Percentiles rank a stretch among this genome's conserved stretches.
phyloP scores from a whole-genome alignment of 2,888 invertebrate species.

The Calliopum simillimum region DNA sequence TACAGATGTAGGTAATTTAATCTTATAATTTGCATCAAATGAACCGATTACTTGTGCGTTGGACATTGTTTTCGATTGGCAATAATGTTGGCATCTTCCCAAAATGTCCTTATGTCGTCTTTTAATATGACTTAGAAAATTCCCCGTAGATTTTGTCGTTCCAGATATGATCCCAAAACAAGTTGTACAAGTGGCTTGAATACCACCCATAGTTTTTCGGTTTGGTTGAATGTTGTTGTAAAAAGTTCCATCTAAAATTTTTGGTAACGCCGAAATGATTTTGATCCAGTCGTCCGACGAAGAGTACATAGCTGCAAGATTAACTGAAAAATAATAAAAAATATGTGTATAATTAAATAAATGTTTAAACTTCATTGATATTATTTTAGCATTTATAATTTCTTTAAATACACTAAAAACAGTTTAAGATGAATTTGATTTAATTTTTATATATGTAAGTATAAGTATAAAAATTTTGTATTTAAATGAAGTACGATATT shows the following conservation, averaged over 20 bases:
- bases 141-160: slow-evolving; percentile 62
- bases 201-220: slow-evolving; percentile 60
- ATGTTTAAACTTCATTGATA: background rate
- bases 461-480: slow-evolving; percentile 16
- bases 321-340: slow-evolving; percentile 27
- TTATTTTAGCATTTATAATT: too few species aligned
- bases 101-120: slow-evolving; percentile 59
- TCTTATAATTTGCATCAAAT: slow-evolving; percentile 29
- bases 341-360: background rate
- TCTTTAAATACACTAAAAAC: background rate
- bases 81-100: slow-evolving; percentile 57
- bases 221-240: slow-evolving; percentile 62
- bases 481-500: background rate
- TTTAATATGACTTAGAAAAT: slow-evolving; percentile 62
- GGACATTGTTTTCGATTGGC: slow-evolving; percentile 51
- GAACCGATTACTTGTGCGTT: background rate
- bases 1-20: background rate
- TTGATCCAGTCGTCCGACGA: slow-evolving; percentile 13
- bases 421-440: slow-evolving; percentile 13
- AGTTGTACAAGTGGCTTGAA: slow-evolving; percentile 62
- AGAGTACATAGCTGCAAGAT: slow-evolving; percentile 32
- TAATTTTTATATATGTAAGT: slow-evolving; percentile 16
- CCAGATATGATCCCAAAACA: slow-evolving; percentile 60
- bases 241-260: slow-evolving; percentile 61
- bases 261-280: slow-evolving; percentile 51